Evolutionary conservation across 2,888 invertebrate species (phyloP).

Genomic region (Meta bourneti): DNA sequence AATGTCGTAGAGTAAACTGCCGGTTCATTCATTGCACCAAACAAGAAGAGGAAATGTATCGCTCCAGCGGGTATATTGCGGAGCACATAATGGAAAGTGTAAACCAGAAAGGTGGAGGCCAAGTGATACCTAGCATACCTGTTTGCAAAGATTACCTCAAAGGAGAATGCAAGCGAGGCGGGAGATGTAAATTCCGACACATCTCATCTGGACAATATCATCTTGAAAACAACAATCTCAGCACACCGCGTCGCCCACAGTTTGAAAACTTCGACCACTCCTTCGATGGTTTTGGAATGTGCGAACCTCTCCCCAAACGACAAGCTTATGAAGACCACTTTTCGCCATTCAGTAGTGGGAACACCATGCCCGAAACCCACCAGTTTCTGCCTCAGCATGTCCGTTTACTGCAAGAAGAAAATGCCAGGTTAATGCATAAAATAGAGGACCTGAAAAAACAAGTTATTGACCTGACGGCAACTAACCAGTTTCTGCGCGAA

Average conservation of each 20-base stretch:
- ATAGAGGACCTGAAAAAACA: slow-evolving; percentile 87
- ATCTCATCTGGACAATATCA: slow-evolving; percentile 72
- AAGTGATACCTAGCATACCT: slow-evolving; percentile 79
- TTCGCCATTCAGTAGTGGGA: slow-evolving; percentile 45
- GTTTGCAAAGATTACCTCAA: slow-evolving; percentile 85
- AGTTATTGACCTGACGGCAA: slow-evolving; percentile 87
- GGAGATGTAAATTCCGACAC: slow-evolving; percentile 83
- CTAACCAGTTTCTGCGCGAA: slow-evolving; percentile 89
- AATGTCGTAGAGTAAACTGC: slow-evolving; percentile 87
- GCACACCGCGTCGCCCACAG: slow-evolving; percentile 15
- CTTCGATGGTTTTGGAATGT: slow-evolving; percentile 77
- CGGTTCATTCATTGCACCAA: slow-evolving; percentile 89
- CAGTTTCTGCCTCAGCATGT: slow-evolving; percentile 75
- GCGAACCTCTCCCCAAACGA: slow-evolving; percentile 78
- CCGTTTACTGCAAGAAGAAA: slow-evolving; percentile 84
- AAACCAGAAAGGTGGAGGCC: slow-evolving; percentile 78
- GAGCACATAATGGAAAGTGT: slow-evolving; percentile 82
- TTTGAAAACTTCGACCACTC: slow-evolving; percentile 75
- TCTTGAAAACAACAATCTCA: slow-evolving; percentile 58
- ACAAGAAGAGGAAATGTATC: slow-evolving; percentile 87
- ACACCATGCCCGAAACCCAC: slow-evolving; percentile 49
- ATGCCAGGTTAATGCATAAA: slow-evolving; percentile 85
- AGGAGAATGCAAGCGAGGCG: slow-evolving; percentile 84
- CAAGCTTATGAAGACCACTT: slow-evolving; percentile 75
- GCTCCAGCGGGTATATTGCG: slow-evolving; percentile 87